Percentiles rank a stretch among this genome's conserved stretches.
Conservation (phyloP, 2,797 vertebrate genomes). For the Pyrocephalus nanus region DNA sequence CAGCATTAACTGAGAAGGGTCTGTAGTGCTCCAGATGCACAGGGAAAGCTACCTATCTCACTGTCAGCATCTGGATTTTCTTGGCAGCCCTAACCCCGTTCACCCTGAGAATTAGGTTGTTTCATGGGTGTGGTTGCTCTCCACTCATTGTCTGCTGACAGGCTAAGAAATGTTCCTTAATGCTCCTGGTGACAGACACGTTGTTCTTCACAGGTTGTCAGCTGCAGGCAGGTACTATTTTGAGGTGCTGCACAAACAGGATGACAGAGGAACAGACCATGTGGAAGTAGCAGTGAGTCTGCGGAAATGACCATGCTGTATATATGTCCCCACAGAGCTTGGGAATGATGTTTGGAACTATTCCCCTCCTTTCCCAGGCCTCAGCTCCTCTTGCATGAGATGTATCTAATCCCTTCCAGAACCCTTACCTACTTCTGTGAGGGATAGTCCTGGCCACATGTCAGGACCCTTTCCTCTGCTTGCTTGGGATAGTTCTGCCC, state of each 20-base stretch:
- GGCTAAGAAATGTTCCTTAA: not conserved
- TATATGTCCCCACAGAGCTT: not conserved
- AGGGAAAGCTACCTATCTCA: not conserved
- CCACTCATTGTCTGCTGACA: not conserved
- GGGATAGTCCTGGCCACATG: not conserved
- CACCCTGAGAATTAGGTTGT: not conserved
- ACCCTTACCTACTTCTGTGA: not conserved
- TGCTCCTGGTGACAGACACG: not conserved
- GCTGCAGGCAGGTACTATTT: slow-evolving; percentile 87
- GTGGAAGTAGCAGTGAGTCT: slow-evolving; percentile 92
- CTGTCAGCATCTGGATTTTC: not conserved
- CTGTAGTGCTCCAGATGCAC: not conserved
- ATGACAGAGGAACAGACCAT: slow-evolving; percentile 87
- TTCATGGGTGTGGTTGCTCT: not conserved
- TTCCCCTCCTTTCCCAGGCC: not conserved
- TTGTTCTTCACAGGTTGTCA: slow-evolving; percentile 77
- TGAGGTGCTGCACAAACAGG: slow-evolving; percentile 93
- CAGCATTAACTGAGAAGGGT: not conserved
- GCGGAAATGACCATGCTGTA: fast-evolving
- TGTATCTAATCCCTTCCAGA: not conserved
- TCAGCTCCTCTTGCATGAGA: not conserved
- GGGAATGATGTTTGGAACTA: not conserved
- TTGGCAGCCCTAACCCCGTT: not conserved
- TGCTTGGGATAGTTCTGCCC: not conserved
- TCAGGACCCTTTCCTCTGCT: not conserved